These are phyloP conservation scores for Ormyrus nitidulus DNA, from an alignment of 2,888 invertebrate species.

Conservation along the genomic window DNA sequence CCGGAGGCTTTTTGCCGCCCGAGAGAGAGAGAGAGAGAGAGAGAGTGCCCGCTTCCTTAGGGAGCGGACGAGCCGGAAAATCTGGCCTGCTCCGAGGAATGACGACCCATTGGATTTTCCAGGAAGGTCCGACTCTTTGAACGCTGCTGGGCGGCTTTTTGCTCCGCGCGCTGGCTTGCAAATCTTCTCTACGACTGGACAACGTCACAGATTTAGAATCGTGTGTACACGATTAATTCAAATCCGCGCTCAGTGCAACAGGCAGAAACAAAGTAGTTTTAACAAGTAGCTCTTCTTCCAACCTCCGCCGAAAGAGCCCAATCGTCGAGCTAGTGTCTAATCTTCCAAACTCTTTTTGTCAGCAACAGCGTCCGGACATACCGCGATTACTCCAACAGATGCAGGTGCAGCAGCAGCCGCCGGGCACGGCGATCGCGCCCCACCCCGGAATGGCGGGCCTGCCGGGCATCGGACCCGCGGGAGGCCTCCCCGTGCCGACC, in stretches of 20 bases:
- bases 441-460: constrained; percentile 80
- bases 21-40: constrained; percentile 18
- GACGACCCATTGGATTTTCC: too few relatives aligned
- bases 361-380: constrained; percentile 91
- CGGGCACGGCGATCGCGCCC: constrained; percentile 83
- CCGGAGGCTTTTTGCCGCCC: neutral
- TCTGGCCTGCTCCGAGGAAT: neutral
- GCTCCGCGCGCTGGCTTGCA: too few relatives aligned
- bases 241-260: too few relatives aligned
- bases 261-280: constrained; percentile 1
- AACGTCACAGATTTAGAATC: too few relatives aligned
- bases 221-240: too few relatives aligned
- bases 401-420: constrained; percentile 91
- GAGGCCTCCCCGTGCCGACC: constrained; percentile 74
- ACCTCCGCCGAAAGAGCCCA: too few relatives aligned
- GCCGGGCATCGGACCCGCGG: constrained; percentile 75
- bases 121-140: too few relatives aligned
- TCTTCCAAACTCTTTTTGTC: constrained; percentile 59
- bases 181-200: too few relatives aligned
- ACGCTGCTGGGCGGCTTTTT: too few relatives aligned
- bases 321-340: too few relatives aligned
- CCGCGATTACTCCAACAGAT: constrained; percentile 92
- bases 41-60: neutral
- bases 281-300: constrained; percentile 17
- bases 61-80: constrained; percentile 6